These are phyloP conservation scores for Mystacornis crossleyi DNA, from an alignment of 2,113 vertebrate genomes.

Conservation along the genomic window DNA sequence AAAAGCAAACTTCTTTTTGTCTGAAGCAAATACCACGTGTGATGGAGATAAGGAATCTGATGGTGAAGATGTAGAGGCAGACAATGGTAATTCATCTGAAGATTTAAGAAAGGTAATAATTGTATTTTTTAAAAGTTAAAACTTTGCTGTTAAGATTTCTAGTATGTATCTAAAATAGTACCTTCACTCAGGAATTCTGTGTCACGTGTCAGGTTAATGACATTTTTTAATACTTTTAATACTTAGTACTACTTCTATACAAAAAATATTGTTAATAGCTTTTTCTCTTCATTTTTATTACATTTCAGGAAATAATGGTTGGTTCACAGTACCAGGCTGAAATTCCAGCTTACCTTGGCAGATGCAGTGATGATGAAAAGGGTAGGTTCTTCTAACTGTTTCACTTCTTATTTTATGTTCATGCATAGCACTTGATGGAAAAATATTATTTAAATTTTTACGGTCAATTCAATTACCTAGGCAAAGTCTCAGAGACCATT, in stretches of 20 bases:
- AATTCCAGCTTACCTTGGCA: constrained; percentile 87
- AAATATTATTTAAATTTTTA: background rate
- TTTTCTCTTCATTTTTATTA: background rate
- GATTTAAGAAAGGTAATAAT: constrained; percentile 90
- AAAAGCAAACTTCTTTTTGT: background rate
- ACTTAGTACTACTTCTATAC: background rate
- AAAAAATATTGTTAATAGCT: background rate
- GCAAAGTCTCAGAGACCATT: background rate
- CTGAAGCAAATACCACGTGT: constrained; percentile 88
- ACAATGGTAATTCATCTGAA: constrained; percentile 87
- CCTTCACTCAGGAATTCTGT: background rate
- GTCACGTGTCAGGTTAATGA: background rate
- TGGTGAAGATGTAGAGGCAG: constrained; percentile 84
- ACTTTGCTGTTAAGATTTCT: background rate
- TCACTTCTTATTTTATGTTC: background rate
- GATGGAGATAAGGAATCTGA: constrained; percentile 97
- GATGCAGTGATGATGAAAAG: constrained; percentile 80
- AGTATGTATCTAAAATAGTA: background rate
- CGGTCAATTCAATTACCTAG: background rate
- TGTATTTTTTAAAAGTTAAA: background rate
- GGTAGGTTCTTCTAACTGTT: constrained; percentile 69
- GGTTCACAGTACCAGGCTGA: constrained; percentile 96
- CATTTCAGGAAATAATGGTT: constrained; percentile 94
- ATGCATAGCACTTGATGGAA: background rate
- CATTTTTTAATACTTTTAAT: background rate